phyloP scores from a whole-genome alignment of 2,113 vertebrate genomes.

The Oryzias celebensis region DNA sequence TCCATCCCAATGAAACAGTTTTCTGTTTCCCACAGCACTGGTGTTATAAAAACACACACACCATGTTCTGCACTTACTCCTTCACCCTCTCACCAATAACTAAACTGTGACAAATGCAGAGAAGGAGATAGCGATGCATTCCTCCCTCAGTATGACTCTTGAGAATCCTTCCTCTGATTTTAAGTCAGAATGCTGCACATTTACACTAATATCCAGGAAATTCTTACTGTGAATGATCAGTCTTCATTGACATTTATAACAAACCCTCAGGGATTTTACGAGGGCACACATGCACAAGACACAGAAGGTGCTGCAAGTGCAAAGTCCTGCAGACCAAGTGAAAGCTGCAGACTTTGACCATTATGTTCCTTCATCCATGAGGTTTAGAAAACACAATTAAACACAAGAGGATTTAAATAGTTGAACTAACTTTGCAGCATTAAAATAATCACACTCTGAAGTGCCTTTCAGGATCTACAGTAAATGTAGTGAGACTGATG shows the following conservation, averaged over 20 bases:
- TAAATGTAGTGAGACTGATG: slow-evolving; percentile 49
- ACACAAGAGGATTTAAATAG: neutral
- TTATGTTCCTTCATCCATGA: too few relatives aligned
- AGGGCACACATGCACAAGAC: too few relatives aligned
- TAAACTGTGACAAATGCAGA: slow-evolving; percentile 34
- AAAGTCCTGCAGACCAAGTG: too few relatives aligned
- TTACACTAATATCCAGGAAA: neutral
- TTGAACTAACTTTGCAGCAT: slow-evolving; percentile 26
- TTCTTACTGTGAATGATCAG: neutral
- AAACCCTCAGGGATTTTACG: too few relatives aligned
- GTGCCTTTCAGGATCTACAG: slow-evolving; percentile 60
- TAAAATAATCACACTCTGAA: slow-evolving; percentile 28
- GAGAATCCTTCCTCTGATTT: neutral
- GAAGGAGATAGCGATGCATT: slow-evolving; percentile 32
- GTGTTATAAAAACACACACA: neutral
- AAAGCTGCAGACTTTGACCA: too few relatives aligned
- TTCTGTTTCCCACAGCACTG: neutral
- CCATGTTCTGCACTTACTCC: neutral
- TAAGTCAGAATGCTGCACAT: neutral
- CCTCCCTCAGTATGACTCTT: slow-evolving; percentile 17
- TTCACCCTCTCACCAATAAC: slow-evolving; percentile 31
- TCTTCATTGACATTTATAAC: too few relatives aligned
- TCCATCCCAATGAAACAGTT: too few relatives aligned
- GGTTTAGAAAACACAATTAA: neutral
- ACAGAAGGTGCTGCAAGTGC: too few relatives aligned